phyloP scores from a whole-genome alignment of 2,113 vertebrate genomes.

The Macrotis lagotis region DNA sequence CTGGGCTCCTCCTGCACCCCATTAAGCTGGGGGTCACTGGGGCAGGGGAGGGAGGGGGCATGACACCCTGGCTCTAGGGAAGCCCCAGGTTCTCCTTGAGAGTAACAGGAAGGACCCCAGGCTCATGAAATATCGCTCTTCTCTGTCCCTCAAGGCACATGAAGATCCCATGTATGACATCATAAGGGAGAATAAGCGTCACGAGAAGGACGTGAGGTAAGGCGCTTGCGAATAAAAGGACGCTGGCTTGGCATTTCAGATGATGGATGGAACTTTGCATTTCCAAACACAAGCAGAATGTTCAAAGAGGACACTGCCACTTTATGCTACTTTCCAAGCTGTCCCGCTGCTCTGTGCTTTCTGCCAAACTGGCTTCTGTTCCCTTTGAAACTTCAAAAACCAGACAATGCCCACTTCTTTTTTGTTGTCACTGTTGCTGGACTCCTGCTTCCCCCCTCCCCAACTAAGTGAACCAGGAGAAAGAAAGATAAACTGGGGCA shows the following conservation, averaged over 20 bases:
- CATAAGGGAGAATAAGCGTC: conserved; percentile 93
- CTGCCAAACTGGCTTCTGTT: neutral
- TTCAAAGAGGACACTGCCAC: neutral
- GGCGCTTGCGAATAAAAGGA: conserved; percentile 26
- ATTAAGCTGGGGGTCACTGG: too few relatives aligned
- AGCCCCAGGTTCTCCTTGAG: too few relatives aligned
- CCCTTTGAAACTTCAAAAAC: neutral
- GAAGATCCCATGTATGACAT: conserved; percentile 98
- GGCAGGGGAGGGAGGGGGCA: too few relatives aligned
- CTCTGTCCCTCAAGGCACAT: conserved; percentile 87
- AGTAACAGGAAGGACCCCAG: too few relatives aligned
- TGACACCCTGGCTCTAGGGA: too few relatives aligned
- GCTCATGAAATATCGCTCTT: conserved; percentile 48
- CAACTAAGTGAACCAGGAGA: neutral
- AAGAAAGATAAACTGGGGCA: neutral
- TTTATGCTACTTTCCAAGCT: neutral
- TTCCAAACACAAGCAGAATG: neutral
- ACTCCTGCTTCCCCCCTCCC: neutral
- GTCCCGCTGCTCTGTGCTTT: neutral
- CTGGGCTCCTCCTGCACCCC: too few relatives aligned
- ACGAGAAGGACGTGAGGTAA: conserved; percentile 94
- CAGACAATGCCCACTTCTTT: neutral
- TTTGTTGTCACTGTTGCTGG: neutral
- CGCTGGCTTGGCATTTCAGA: conserved; percentile 21
- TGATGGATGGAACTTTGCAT: neutral